Evolutionary conservation across 2,113 vertebrate genomes (phyloP).

Genomic region (Pan troglodytes): NHGRI_mPanTro3-v2.1_pri NC_072416.2:22372001-22372500

Average conservation of each 20-base stretch:
- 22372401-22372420: not conserved
- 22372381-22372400: not conserved
- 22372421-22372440: not conserved
- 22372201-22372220: not conserved
- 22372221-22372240: not conserved
- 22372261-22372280: not conserved
- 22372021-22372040: not conserved
- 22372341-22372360: not conserved
- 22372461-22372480: too few relatives aligned
- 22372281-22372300: not conserved
- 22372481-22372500: too few relatives aligned
- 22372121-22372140: not conserved
- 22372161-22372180: not conserved
- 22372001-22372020: not conserved
- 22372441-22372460: not conserved
- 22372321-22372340: not conserved
- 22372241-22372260: not conserved
- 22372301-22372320: not conserved
- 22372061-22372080: not conserved
- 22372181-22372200: not conserved
- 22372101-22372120: not conserved
- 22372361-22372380: not conserved
- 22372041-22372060: not conserved
- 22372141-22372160: not conserved
- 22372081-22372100: not conserved